A percentile compares a stretch with the other conserved stretches of the same genome.
Conservation (phyloP, 2,888 invertebrate genomes). For the Neria commutata region DNA sequence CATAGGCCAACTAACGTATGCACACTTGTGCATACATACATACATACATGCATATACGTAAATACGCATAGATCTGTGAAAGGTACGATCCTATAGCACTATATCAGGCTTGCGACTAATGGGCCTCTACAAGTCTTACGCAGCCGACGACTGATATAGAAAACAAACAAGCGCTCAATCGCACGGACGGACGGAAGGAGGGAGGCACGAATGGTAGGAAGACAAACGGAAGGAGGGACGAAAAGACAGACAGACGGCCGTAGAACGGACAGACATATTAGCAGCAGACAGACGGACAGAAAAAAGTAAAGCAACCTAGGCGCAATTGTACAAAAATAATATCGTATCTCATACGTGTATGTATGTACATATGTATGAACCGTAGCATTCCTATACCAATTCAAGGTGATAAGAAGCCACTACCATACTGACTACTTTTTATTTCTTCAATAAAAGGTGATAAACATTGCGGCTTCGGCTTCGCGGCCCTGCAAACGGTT, state of each 20-base stretch:
- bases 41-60: too few species aligned
- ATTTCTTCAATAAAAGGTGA: constrained; percentile 22
- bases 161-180: constrained; percentile 17
- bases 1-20: too few species aligned
- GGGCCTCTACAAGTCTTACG: constrained; percentile 11
- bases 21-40: too few species aligned
- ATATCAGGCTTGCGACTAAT: constrained; percentile 7
- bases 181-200: neutral
- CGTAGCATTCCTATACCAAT: constrained; percentile 25
- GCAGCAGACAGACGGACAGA: neutral
- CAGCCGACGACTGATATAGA: constrained; percentile 19
- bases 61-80: too few species aligned
- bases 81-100: neutral
- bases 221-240: too few species aligned
- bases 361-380: too few species aligned
- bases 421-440: constrained; percentile 21
- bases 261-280: neutral
- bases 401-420: constrained; percentile 38
- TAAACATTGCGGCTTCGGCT: constrained; percentile 40
- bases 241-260: too few species aligned
- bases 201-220: neutral
- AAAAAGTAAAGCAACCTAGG: neutral
- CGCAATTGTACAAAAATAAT: neutral
- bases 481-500: too few species aligned
- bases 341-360: constrained; percentile 11